Evolutionary conservation across 2,113 vertebrate species (phyloP).

Genomic region (Semnopithecus entellus): DNA sequence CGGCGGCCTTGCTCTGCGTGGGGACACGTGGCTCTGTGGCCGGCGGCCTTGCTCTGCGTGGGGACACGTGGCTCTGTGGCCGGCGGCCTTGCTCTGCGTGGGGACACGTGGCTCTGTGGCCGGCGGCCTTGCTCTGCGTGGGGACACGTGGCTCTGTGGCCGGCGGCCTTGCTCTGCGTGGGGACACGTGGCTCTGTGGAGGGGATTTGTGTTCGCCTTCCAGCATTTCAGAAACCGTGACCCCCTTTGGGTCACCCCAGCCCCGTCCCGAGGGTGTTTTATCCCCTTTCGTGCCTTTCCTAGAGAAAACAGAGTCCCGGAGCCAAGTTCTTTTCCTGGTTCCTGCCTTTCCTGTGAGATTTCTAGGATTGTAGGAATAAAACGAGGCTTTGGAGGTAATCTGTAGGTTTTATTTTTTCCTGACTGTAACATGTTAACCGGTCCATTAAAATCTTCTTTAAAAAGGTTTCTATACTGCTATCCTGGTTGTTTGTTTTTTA

Average conservation of each 20-base stretch:
- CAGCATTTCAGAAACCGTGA: neutral
- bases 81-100: too few species aligned
- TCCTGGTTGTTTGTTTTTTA: neutral
- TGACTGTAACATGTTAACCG: neutral
- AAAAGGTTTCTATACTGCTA: rapidly evolving
- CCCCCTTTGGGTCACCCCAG: rapidly evolving
- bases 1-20: too few species aligned
- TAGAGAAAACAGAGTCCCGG: neutral
- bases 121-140: too few species aligned
- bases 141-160: too few species aligned
- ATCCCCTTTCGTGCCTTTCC: neutral
- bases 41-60: too few species aligned
- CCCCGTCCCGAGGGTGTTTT: rapidly evolving
- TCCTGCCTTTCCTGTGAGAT: neutral
- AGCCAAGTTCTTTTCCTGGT: too few species aligned
- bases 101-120: too few species aligned
- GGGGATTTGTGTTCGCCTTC: neutral
- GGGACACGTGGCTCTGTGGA: neutral
- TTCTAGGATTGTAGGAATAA: neutral
- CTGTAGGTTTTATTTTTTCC: neutral
- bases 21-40: too few species aligned
- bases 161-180: neutral
- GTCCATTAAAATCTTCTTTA: neutral
- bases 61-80: too few species aligned
- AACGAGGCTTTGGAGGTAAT: too few species aligned